Percentiles rank a stretch among this genome's conserved stretches.
phyloP scores from a whole-genome alignment of 2,797 vertebrate species.

The Enteromius treurensis region DNA sequence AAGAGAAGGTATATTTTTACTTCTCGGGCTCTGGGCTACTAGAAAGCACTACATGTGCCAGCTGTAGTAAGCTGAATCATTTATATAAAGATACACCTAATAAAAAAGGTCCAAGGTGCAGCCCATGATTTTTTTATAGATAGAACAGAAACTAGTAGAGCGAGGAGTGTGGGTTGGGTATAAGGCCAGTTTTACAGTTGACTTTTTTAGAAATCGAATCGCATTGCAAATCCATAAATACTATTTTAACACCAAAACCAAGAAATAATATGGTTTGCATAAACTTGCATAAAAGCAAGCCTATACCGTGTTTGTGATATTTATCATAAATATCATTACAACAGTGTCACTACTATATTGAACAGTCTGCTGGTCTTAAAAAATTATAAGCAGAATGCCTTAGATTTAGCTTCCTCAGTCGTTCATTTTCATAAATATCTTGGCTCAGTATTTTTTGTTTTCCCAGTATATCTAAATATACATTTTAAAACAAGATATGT shows the following conservation, averaged over 20 bases:
- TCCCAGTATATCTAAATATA: neutral
- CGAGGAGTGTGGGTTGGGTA: neutral
- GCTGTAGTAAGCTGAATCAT: conserved; percentile 35
- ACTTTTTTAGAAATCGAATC: neutral
- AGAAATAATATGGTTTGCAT: neutral
- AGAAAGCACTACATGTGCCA: conserved; percentile 10
- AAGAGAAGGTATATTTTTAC: conserved; percentile 72
- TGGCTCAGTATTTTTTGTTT: neutral
- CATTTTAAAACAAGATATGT: neutral
- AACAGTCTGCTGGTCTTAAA: neutral
- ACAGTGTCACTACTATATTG: neutral
- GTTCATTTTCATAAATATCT: no score
- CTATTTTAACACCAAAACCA: neutral
- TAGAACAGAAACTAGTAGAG: neutral
- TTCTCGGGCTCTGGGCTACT: conserved; percentile 11
- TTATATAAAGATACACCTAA: conserved; percentile 28
- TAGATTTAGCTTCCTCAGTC: neutral
- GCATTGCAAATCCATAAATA: neutral
- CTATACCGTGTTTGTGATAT: neutral
- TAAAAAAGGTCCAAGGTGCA: conserved; percentile 12
- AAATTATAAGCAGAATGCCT: neutral
- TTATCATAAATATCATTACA: neutral
- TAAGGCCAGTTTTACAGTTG: conserved; percentile 6
- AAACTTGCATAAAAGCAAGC: neutral
- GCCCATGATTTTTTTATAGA: conserved; percentile 5